These are phyloP conservation scores for Oryzias sinensis DNA, from an alignment of 2,797 vertebrate species.

Conservation along the genomic window DNA sequence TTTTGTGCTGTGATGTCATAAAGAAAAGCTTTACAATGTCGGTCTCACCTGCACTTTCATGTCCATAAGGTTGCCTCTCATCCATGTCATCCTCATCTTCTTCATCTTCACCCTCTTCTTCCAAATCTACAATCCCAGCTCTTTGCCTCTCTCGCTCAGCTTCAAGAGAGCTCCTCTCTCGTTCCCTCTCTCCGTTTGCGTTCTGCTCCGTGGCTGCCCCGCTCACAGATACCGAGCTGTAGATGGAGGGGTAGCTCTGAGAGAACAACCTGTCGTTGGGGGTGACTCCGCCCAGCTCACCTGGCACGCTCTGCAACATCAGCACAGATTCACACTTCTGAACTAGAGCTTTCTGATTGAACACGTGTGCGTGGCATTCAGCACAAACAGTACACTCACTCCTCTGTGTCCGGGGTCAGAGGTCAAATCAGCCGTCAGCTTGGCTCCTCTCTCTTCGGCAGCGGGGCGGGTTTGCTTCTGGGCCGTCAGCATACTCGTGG, in stretches of 20 bases:
- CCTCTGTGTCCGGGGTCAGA: constrained; percentile 54
- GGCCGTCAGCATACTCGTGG: constrained; percentile 78
- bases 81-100: constrained; percentile 79
- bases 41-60: constrained; percentile 69
- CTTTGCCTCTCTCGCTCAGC: constrained; percentile 55
- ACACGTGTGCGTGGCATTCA: neutral
- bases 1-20: neutral
- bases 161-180: constrained; percentile 55
- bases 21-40: accelerated
- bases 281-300: constrained; percentile 66
- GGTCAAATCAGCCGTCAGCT: constrained; percentile 58
- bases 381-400: constrained; percentile 60
- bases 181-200: constrained; percentile 59
- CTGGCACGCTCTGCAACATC: constrained; percentile 59
- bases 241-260: constrained; percentile 85
- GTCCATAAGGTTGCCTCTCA: constrained; percentile 64
- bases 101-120: constrained; percentile 78
- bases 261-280: constrained; percentile 74
- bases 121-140: constrained; percentile 64
- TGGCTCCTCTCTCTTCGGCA: constrained; percentile 51
- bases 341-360: neutral
- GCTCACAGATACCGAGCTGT: constrained; percentile 58
- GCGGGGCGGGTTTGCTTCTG: constrained; percentile 70
- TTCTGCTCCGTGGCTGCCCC: constrained; percentile 54
- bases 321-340: neutral